phyloP scores from a whole-genome alignment of 92 coral and sea anemone species.

The Porites evermanni region DNA sequence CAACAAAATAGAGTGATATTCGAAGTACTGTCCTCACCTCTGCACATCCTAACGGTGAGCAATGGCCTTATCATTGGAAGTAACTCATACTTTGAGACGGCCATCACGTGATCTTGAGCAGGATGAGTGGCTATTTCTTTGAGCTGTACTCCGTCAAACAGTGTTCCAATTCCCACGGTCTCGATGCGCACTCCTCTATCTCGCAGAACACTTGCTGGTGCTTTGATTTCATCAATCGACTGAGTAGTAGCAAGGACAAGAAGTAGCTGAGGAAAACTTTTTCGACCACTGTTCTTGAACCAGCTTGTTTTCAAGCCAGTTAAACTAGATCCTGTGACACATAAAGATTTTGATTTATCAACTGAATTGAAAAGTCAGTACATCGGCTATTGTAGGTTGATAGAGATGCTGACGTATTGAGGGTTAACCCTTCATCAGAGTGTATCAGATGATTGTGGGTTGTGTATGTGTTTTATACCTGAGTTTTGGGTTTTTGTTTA shows the following conservation, averaged over 20 bases:
- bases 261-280: conserved; percentile 79
- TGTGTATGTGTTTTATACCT: too few species aligned
- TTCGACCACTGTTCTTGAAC: conserved; percentile 82
- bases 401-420: too few species aligned
- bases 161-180: conserved; percentile 81
- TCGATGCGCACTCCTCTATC: conserved; percentile 80
- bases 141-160: conserved; percentile 69
- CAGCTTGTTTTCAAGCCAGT: conserved; percentile 70
- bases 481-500: too few species aligned
- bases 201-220: conserved; percentile 76
- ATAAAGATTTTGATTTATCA: background rate
- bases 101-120: conserved; percentile 74
- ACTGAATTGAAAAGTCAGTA: too few species aligned
- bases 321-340: conserved; percentile 66
- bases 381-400: too few species aligned
- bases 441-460: too few species aligned
- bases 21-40: conserved; percentile 38
- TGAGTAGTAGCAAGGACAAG: conserved; percentile 68
- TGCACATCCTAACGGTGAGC: conserved; percentile 75
- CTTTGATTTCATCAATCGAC: conserved; percentile 68
- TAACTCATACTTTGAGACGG: conserved; percentile 64
- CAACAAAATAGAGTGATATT: background rate
- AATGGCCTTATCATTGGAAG: conserved; percentile 68
- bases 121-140: conserved; percentile 85
- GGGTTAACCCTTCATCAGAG: too few species aligned